Evolutionary conservation across 2,113 vertebrate species (phyloP).

Genomic region (Melanocharis versteri): DNA sequence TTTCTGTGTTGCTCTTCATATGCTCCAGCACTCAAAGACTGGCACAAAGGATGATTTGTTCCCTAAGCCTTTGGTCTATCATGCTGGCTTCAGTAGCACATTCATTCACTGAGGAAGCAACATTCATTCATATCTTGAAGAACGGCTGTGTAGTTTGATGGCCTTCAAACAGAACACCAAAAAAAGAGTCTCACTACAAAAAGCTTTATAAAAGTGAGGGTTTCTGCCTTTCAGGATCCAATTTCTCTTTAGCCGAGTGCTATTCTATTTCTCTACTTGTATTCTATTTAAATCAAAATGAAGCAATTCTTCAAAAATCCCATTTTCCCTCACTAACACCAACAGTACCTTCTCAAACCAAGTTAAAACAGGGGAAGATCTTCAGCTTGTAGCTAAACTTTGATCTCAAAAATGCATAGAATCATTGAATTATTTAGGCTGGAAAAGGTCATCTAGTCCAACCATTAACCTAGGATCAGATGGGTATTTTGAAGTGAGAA

Average conservation of each 20-base stretch:
- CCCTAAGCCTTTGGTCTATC: neutral
- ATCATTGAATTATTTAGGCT: neutral
- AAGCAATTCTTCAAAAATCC: neutral
- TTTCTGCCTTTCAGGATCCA: neutral
- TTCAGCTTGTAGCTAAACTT: neutral
- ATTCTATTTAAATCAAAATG: neutral
- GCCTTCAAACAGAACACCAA: neutral
- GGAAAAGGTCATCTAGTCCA: neutral
- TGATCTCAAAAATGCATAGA: neutral
- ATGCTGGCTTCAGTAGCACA: neutral
- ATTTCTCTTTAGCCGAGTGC: neutral
- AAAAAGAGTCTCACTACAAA: neutral
- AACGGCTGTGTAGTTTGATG: neutral
- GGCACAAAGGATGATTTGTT: neutral
- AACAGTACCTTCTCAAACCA: neutral
- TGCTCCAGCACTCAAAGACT: neutral
- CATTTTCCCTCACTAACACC: neutral
- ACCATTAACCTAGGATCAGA: neutral
- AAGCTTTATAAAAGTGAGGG: neutral
- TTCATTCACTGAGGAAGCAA: neutral
- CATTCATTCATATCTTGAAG: neutral
- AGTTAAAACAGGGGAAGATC: neutral
- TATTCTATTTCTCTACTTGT: neutral
- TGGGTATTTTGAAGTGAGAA: neutral
- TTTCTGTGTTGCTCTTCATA: neutral